A percentile compares a stretch with the other conserved stretches of the same genome.
Evolutionary conservation across 2,113 vertebrate species (phyloP).

Genomic region (Otolemur garnettii): DNA sequence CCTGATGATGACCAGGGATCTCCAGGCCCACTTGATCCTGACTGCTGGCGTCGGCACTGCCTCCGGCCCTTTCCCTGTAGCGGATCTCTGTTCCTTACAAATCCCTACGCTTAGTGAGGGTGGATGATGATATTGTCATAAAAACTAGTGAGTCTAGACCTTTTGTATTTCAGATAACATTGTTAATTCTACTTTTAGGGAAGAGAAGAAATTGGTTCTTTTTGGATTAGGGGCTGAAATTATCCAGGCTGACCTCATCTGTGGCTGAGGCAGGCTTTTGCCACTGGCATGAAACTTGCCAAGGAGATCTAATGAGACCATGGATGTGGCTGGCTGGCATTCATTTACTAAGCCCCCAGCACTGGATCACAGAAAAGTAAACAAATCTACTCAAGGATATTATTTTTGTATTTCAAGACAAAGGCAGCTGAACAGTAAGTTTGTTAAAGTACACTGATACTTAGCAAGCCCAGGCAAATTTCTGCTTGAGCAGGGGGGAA

Average conservation of each 20-base stretch:
- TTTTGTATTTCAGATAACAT: neutral
- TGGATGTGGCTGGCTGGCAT: neutral
- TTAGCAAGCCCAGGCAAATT: conserved; percentile 44
- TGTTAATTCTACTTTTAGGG: neutral
- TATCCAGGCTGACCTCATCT: neutral
- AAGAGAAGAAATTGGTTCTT: neutral
- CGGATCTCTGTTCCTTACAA: neutral
- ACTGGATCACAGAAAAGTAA: conserved; percentile 3
- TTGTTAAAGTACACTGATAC: neutral
- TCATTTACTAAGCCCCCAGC: neutral
- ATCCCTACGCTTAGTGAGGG: neutral
- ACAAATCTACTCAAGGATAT: neutral
- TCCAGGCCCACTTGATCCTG: fast-evolving
- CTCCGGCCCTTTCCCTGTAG: neutral
- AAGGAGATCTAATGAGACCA: neutral
- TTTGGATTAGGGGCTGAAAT: neutral
- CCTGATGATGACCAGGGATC: neutral
- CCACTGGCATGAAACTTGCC: neutral
- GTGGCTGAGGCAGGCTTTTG: neutral
- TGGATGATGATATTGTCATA: neutral
- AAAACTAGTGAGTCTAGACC: neutral
- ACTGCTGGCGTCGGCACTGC: neutral
- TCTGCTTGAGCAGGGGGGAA: neutral
- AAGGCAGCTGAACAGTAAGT: conserved; percentile 25
- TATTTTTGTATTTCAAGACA: conserved; percentile 50